Evolutionary conservation across 2,797 vertebrate species (phyloP), one percentile per base, ranked within the genome.

Genomic region (Salarias fasciatus): DNA sequence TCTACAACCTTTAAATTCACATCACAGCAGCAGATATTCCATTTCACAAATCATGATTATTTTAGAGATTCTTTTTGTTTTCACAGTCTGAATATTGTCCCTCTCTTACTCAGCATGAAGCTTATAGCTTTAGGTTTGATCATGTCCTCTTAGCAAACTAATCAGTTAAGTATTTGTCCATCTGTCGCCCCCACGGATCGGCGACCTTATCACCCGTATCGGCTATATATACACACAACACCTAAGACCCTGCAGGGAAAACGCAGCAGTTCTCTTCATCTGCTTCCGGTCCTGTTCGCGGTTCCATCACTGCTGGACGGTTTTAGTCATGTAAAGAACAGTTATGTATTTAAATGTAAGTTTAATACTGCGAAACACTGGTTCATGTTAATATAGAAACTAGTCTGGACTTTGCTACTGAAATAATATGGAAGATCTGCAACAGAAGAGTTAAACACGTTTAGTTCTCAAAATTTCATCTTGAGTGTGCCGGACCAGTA

Each of bases 81-180:
- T 24, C 24, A 18, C 18, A 3, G 24, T 24, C 75, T 67, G 31
- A 13, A 63, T 59, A n/a, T 51, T 63, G 68, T 49, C 37, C 35
- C 36, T 43, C 54, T 80, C 49, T 51, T 61, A 76, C 53, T 6
- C 77, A 55, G 65, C 53, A 45, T 33, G 68, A 58, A 62, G 63
- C 47, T 67, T 11, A 1, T 59, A 63, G 69, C 69, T 77, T 69
- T 60, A 10, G 43, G 57, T 86, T 72, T 82, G 87, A 82, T 86
- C 56, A 6, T 47, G 63, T 82, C 84, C 50, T 80, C 82, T 82
- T 73, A 68, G 64, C 43, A 57, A 72, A 83, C 77, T 73, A 89
- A 89, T 79, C 82, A 75, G 71, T 75, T 86, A 86, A 88, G 83
- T 44, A 75, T 83, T 69, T 62, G 49, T 82, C 90, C 90, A 87